Base-by-base conservation (phyloP, 2,113 vertebrate species). In the Ochotona princeps region DNA sequence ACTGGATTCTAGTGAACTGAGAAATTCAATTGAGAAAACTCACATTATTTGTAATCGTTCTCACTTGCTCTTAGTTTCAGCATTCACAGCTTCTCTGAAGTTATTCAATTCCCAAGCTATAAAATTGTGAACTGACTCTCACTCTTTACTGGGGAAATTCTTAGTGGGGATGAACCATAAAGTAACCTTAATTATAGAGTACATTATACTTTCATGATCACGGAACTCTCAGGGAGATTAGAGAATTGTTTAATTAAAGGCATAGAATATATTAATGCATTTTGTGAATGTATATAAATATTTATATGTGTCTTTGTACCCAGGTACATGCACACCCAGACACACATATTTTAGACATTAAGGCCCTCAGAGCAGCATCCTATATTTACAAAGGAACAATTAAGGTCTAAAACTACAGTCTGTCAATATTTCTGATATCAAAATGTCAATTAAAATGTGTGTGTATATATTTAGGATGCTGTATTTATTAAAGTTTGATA, bases 351-450 rank as follows among this genome's bases (percentile, higher is more conserved):
- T 85, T 17, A 72, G 69, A 91, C 7, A 30, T 73, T n/a, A 87
- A 83, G 18, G 23, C 26, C 75, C 25, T 26, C 17, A 8, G 38
- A 35, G 25, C 32, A 80, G 44, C 54, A 38, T 20, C 17, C 10
- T 87, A 28, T 54, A 57, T 47, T 28, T 80, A 67, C 7, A 87
- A 69, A 87, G 30, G 25, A 86, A 73, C 47, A 78, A 78, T 7
- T 38, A 72, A 81, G 2, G 5, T 20, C 14, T 30, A 76, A n/a
- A 17, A 8, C 30, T 44, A 44, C 25, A 23, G 17, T 73, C 61
- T 83, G 44, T 90, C 65, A 87, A 84, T 61, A 80, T 30, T 38
- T 76, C 72, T 74, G 4, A 75, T 83, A 60, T 80, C 26, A 76
- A 8, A 60, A 26, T 73, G 35, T 60, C 79, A 75, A 83, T 79